Percentiles rank a stretch among this genome's conserved stretches.
phyloP scores from a whole-genome alignment of 2,113 vertebrate species.

The Murina feae region DNA sequence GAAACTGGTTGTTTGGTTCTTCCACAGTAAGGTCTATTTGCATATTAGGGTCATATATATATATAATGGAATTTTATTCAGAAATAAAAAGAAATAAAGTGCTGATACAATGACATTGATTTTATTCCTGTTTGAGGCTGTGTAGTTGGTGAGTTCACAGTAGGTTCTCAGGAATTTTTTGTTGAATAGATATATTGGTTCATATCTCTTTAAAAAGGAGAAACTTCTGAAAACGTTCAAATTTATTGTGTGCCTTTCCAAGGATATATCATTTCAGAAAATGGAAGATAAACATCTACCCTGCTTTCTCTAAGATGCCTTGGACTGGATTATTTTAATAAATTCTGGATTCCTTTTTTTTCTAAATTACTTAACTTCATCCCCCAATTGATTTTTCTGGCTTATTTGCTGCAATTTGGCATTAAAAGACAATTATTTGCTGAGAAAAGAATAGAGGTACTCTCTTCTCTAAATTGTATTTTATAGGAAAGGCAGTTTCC shows the following conservation, averaged over 20 bases:
- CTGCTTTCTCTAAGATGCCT: not conserved
- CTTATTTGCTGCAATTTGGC: slow-evolving; percentile 54
- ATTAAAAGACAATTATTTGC: slow-evolving; percentile 54
- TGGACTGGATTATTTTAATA: slow-evolving; percentile 3
- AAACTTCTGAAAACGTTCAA: slow-evolving; percentile 3
- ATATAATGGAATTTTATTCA: not conserved
- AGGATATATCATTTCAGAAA: slow-evolving; percentile 24
- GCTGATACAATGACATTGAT: not conserved
- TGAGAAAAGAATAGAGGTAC: slow-evolving; percentile 45
- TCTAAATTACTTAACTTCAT: slow-evolving; percentile 57
- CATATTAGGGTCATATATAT: no score
- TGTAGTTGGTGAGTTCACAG: not conserved
- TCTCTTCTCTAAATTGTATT: slow-evolving; percentile 23
- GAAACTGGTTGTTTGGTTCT: no score
- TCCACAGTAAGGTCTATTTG: no score
- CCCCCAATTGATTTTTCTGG: slow-evolving; percentile 14
- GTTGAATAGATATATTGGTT: not conserved
- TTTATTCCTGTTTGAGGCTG: not conserved
- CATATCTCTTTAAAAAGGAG: not conserved
- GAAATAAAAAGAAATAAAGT: not conserved
- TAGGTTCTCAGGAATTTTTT: not conserved
- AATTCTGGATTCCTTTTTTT: not conserved
- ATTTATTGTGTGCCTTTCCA: not conserved
- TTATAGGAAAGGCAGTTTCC: not conserved
- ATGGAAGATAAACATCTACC: not conserved